Conservation (phyloP, 2,888 invertebrate genomes). For the Sphaeridia pumilis region DNA sequence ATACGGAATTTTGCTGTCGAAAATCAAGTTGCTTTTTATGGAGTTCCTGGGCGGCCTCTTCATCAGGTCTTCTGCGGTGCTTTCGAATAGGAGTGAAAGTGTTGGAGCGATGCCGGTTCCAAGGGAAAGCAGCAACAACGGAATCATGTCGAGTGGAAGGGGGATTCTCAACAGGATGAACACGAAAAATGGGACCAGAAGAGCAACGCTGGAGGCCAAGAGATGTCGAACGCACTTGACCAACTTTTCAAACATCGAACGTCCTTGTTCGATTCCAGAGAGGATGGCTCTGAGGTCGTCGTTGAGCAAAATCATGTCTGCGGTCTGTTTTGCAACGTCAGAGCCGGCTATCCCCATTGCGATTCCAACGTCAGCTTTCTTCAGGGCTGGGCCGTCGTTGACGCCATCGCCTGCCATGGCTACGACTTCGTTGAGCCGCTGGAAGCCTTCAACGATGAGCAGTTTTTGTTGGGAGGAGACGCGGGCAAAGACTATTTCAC, state of each 20-base stretch:
- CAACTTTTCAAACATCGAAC: conserved; percentile 91
- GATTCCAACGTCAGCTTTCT: too few relatives aligned
- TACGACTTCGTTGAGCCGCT: conserved; percentile 70
- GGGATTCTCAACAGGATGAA: conserved; percentile 16
- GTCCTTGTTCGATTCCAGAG: conserved; percentile 78
- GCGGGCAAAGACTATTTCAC: conserved; percentile 46
- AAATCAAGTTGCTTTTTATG: conserved; percentile 2
- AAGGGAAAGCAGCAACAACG: conserved; percentile 8
- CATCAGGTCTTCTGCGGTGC: conserved; percentile 8
- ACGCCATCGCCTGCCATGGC: conserved; percentile 86
- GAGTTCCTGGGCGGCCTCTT: conserved; percentile 8
- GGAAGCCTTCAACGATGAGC: conserved; percentile 64
- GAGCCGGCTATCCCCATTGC: conserved; percentile 61
- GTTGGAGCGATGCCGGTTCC: conserved; percentile 10
- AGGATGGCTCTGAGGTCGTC: conserved; percentile 81
- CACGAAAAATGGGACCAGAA: conserved; percentile 72
- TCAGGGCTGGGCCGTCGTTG: conserved; percentile 83
- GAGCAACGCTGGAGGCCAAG: conserved; percentile 91
- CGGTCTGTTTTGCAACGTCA: conserved; percentile 70
- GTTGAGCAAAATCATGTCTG: conserved; percentile 62
- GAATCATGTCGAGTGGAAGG: conserved; percentile 15
- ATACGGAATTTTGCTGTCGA: conserved; percentile 58
- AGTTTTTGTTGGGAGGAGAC: conserved; percentile 47
- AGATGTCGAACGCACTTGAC: conserved; percentile 98
- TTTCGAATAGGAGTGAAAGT: conserved; percentile 6